Base-by-base conservation (phyloP, 2,797 vertebrate genomes). In the Leptatherina wallacei region DNA sequence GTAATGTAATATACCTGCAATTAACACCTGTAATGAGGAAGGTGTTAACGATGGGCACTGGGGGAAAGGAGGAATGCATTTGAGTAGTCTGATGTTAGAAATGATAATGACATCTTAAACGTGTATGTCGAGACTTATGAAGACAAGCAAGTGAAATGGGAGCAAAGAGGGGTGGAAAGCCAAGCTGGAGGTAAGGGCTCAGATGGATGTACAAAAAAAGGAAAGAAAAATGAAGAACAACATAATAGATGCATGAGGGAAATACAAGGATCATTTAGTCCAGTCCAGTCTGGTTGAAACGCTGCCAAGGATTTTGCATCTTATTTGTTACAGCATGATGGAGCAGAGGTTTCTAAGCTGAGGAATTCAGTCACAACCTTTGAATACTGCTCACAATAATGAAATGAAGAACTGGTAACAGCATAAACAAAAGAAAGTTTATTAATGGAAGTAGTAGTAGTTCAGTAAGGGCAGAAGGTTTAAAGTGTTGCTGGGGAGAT, bases 11-110 rank as follows among this genome's bases (percentile, higher is more conserved):
- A 63, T 74, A 91, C 85, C 74, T 85, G 80, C 72, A 89, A 90
- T 91, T 93, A 93, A 85, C 81, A 86, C 83, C 77, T 75, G 76
- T 87, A 90, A 91, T 86, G 74, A 82, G 80, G 71, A 71, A 69
- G 66, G 84, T 87, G 83, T 89, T 88, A 75, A 87, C 68, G 42
- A 76, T 61, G 69, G 71, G 81, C 66, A 70, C 58, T 0, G 6
- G 32, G 60, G 71, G 52, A 69, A 49, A 60, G 56, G 56, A 79
- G 58, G 60, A 33, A 61, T 30, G 38, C 30, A 55, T 52, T 65
- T 65, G 0, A 49, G 65, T 57, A 70, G 51, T 57, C 35, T 65
- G 47, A 67, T 77, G 69, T 66, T 80, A 54, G 61, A 69, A 83
- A 78, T 69, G 77, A 84, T 81, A 74, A 33, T 42, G 63, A 70